Conservation (phyloP, 2,113 vertebrate species). For the Nothoprocta perdicaria region DNA sequence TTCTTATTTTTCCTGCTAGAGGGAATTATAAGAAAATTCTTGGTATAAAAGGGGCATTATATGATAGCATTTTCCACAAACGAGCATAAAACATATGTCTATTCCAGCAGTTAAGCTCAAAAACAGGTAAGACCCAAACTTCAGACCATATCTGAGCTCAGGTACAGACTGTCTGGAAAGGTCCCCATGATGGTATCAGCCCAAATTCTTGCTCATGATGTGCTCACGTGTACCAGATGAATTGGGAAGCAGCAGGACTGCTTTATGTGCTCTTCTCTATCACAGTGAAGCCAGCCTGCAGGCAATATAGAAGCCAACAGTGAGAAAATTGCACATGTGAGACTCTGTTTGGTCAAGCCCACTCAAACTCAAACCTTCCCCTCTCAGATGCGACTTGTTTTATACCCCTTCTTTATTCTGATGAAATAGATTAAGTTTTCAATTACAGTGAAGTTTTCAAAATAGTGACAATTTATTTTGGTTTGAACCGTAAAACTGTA, state of each 20-base stretch:
- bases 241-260: neutral
- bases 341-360: neutral
- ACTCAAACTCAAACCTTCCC: neutral
- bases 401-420: neutral
- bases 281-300: neutral
- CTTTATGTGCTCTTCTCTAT: neutral
- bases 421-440: neutral
- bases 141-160: conserved; percentile 33
- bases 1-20: neutral
- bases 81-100: conserved; percentile 13
- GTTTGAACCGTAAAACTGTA: neutral
- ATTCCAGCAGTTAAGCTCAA: conserved; percentile 41
- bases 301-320: neutral
- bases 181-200: neutral
- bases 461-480: neutral
- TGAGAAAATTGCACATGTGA: neutral
- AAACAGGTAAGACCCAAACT: conserved; percentile 40
- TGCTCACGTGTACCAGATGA: neutral
- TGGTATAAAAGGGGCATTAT: neutral
- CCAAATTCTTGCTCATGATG: neutral
- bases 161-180: neutral
- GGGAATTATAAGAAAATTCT: neutral
- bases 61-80: conserved; percentile 6
- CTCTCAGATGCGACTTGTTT: neutral
- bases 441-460: neutral